A percentile compares a stretch with the other conserved stretches of the same genome.
These are phyloP conservation scores for Oithona nana DNA, from an alignment of 2,888 invertebrate species.

Conservation along the genomic window DNA sequence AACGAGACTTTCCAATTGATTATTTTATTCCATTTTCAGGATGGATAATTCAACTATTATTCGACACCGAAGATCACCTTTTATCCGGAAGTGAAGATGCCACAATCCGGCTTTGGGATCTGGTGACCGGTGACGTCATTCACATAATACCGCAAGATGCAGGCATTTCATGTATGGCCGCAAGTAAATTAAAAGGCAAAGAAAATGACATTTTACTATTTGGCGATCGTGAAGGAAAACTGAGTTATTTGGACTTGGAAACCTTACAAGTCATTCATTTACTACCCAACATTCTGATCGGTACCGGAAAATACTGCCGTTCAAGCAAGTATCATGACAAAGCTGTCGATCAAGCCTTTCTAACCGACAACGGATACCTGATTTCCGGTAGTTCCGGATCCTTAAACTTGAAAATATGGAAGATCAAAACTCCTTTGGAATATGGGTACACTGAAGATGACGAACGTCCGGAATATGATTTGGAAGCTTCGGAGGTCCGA, in stretches of 20 bases:
- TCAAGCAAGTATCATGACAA: constrained; percentile 17
- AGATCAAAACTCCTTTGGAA: not conserved
- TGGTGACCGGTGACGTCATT: not conserved
- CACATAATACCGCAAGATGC: not conserved
- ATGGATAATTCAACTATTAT: constrained; percentile 5
- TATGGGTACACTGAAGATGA: not conserved
- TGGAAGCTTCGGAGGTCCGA: constrained; percentile 7
- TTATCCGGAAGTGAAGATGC: constrained; percentile 13
- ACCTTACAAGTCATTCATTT: constrained; percentile 2
- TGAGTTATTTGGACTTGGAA: not conserved
- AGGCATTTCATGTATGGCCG: not conserved
- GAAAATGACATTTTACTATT: constrained; percentile 2
- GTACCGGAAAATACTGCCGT: constrained; percentile 8
- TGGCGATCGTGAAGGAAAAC: constrained; percentile 3
- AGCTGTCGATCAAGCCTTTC: constrained; percentile 1
- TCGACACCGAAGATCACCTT: not conserved
- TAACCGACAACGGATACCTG: constrained; percentile 11
- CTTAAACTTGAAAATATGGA: constrained; percentile 12
- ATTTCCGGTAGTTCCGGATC: constrained; percentile 6
- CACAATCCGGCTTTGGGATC: constrained; percentile 12
- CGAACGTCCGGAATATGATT: not conserved
- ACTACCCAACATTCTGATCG: constrained; percentile 13
- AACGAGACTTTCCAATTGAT: no score
- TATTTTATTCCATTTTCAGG: constrained; percentile 3
- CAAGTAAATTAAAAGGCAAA: not conserved